Conservation (phyloP, 2,888 invertebrate genomes). For the Lymantria dispar region DNA sequence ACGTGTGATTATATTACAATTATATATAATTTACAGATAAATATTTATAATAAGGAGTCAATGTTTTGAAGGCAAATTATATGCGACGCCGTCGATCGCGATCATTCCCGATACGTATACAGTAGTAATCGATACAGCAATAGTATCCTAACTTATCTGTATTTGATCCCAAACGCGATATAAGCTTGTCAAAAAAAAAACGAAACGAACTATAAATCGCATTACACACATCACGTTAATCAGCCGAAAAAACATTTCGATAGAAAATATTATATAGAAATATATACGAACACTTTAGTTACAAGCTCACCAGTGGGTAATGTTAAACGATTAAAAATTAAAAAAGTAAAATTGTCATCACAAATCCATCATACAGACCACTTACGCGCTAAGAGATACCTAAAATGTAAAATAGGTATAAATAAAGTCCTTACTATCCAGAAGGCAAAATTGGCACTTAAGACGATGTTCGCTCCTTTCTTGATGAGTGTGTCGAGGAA, state of each 20-base stretch:
- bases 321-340: constrained; percentile 32
- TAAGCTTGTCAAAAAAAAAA: constrained; percentile 36
- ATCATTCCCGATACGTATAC: constrained; percentile 2
- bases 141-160: constrained; percentile 67
- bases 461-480: constrained; percentile 69
- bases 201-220: constrained; percentile 26
- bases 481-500: constrained; percentile 52
- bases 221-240: constrained; percentile 9
- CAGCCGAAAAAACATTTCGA: constrained; percentile 34
- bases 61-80: constrained; percentile 34
- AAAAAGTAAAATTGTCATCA: constrained; percentile 46
- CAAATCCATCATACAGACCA: constrained; percentile 67
- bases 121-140: constrained; percentile 23
- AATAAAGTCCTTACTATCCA: constrained; percentile 80
- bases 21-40: constrained; percentile 43
- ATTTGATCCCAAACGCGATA: constrained; percentile 81
- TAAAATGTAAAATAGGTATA: constrained; percentile 78
- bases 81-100: constrained; percentile 15
- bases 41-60: constrained; percentile 20
- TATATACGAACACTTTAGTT: constrained; percentile 40
- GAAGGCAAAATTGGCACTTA: constrained; percentile 84
- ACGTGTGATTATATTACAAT: constrained; percentile 57
- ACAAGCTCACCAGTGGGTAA: constrained; percentile 54
- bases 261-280: constrained; percentile 32
- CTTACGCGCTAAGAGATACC: constrained; percentile 78